A percentile compares a stretch with the other conserved stretches of the same genome.
phyloP scores from a whole-genome alignment of 2,888 invertebrate species.

The Baronia brevicornis region DNA sequence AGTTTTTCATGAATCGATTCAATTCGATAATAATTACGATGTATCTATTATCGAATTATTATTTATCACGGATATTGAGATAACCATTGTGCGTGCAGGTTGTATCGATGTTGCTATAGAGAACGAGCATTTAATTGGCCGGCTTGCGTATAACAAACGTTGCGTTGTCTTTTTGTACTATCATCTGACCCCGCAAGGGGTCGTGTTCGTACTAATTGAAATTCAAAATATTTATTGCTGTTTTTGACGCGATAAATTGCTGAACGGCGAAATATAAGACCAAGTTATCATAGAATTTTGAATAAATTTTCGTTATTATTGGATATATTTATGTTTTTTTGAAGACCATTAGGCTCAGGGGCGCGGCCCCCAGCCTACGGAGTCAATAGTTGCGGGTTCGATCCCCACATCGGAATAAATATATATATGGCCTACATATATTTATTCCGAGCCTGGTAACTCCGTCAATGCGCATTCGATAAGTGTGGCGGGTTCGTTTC shows the following conservation, averaged over 20 bases:
- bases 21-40: no score
- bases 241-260: constrained; percentile 29
- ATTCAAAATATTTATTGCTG: constrained; percentile 55
- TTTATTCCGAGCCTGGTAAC: no score
- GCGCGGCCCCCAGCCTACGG: no score
- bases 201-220: constrained; percentile 54
- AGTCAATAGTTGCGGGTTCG: no score
- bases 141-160: constrained; percentile 35
- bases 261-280: constrained; percentile 12
- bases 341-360: no score
- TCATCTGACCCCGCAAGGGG: constrained; percentile 48
- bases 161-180: constrained; percentile 57
- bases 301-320: constrained; percentile 4
- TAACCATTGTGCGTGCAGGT: constrained; percentile 1
- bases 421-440: no score
- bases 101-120: constrained; percentile 29
- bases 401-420: no score
- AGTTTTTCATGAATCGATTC: no score
- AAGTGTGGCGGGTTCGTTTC: no score
- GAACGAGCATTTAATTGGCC: constrained; percentile 48
- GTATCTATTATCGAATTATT: no score
- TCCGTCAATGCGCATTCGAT: no score
- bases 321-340: constrained; percentile 2
- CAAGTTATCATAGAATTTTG: constrained; percentile 14
- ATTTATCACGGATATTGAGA: constrained; percentile 6